Percentiles rank a stretch among this genome's conserved stretches.
phyloP scores from a whole-genome alignment of 2,888 invertebrate species.

The Latrodectus elegans region DNA sequence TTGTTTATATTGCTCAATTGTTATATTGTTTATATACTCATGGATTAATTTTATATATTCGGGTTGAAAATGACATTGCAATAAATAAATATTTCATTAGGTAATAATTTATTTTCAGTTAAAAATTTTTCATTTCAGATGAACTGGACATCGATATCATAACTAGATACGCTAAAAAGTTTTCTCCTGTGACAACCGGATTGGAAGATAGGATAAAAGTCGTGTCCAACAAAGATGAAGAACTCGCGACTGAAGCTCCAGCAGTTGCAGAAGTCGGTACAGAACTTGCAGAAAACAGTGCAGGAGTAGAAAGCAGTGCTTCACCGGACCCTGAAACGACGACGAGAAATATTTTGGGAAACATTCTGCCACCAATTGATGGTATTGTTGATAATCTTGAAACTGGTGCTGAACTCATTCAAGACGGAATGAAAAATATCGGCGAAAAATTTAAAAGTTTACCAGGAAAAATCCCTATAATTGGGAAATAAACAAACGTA shows the following conservation, averaged over 20 bases:
- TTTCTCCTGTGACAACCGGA: slow-evolving; percentile 64
- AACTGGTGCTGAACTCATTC: background rate
- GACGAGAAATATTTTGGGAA: too few species aligned
- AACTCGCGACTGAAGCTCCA: background rate
- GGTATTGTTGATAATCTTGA: background rate
- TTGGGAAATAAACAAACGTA: background rate
- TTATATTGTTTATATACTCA: too few species aligned
- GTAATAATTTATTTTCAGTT: too few species aligned
- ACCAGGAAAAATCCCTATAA: background rate
- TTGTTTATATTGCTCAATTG: too few species aligned
- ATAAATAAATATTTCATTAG: background rate
- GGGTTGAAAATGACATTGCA: background rate
- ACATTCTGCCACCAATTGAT: background rate
- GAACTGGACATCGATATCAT: slow-evolving; percentile 70
- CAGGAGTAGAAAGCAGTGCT: too few species aligned
- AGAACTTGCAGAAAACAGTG: background rate
- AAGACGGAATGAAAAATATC: slow-evolving; percentile 3
- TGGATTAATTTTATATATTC: background rate
- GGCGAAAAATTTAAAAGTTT: background rate
- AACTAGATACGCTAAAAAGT: slow-evolving; percentile 57
- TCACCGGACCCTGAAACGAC: too few species aligned
- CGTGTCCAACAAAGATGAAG: slow-evolving; percentile 15
- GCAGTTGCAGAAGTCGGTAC: background rate
- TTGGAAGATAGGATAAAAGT: slow-evolving; percentile 66
- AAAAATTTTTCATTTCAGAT: slow-evolving; percentile 22